A percentile compares a stretch with the other conserved stretches of the same genome.
Evolutionary conservation across 2,113 vertebrate genomes (phyloP).

Genomic region (Myiagra hebetior): DNA sequence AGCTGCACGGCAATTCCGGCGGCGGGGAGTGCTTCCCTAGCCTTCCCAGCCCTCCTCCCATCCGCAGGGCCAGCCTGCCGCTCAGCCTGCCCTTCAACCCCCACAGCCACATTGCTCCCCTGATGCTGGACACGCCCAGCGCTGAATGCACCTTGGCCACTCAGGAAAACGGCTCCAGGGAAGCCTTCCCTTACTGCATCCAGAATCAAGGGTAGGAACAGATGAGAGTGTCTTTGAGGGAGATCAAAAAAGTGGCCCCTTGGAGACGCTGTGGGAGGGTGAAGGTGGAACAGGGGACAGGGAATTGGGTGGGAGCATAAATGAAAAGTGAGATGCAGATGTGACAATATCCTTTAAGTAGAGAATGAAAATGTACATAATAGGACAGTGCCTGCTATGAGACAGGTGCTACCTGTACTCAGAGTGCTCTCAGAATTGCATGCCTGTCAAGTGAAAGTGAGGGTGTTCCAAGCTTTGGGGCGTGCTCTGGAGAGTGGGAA

Average conservation of each 20-base stretch:
- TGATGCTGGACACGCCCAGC: constrained; percentile 72
- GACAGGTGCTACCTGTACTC: background rate
- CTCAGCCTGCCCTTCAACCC: constrained; percentile 59
- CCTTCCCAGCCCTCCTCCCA: constrained; percentile 87
- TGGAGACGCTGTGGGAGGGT: background rate
- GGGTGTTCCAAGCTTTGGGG: background rate
- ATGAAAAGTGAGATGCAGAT: background rate
- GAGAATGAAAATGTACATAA: background rate
- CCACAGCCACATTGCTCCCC: constrained; percentile 42
- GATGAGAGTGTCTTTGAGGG: background rate
- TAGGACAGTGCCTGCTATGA: background rate
- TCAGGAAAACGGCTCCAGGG: constrained; percentile 33
- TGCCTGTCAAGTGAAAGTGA: background rate
- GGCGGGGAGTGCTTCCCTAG: constrained; percentile 67
- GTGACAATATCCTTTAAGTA: background rate
- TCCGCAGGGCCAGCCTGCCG: constrained; percentile 81
- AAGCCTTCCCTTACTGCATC: constrained; percentile 38
- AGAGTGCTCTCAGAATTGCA: background rate
- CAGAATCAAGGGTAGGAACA: constrained; percentile 73
- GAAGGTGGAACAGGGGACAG: background rate
- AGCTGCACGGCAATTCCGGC: background rate
- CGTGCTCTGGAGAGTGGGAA: background rate
- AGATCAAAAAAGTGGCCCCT: background rate
- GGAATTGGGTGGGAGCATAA: background rate
- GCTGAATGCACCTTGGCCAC: constrained; percentile 45